Conservation (phyloP, 2,113 vertebrate genomes). For the Coracopsis vasa region DNA sequence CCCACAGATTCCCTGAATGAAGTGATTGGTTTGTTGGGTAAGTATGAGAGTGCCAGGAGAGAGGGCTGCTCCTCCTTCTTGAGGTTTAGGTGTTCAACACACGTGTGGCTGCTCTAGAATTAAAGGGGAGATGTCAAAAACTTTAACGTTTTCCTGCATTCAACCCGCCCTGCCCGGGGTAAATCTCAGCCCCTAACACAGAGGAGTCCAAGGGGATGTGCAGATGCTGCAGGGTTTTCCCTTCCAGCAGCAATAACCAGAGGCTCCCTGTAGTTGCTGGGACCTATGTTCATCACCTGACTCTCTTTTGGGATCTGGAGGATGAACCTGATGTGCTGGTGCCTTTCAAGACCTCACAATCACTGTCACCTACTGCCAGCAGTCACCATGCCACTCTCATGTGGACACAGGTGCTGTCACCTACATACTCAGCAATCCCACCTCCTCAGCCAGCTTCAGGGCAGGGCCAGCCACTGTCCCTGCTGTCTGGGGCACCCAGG, state of each 20-base stretch:
- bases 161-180: accelerated
- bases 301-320: neutral
- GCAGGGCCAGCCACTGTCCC: neutral
- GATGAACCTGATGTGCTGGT: neutral
- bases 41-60: neutral
- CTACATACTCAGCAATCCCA: neutral
- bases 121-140: neutral
- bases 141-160: neutral
- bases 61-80: neutral
- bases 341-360: neutral
- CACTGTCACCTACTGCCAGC: accelerated
- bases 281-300: accelerated
- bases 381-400: neutral
- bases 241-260: neutral
- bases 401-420: neutral
- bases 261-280: neutral
- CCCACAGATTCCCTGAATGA: neutral
- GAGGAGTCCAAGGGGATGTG: neutral
- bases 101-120: neutral
- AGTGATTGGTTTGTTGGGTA: neutral
- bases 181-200: neutral
- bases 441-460: neutral
- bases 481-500: neutral
- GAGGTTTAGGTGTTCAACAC: neutral
- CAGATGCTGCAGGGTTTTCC: neutral